A percentile compares a stretch with the other conserved stretches of the same genome.
Conservation (phyloP, 2,888 invertebrate species). For the Drosophila colorata region DNA sequence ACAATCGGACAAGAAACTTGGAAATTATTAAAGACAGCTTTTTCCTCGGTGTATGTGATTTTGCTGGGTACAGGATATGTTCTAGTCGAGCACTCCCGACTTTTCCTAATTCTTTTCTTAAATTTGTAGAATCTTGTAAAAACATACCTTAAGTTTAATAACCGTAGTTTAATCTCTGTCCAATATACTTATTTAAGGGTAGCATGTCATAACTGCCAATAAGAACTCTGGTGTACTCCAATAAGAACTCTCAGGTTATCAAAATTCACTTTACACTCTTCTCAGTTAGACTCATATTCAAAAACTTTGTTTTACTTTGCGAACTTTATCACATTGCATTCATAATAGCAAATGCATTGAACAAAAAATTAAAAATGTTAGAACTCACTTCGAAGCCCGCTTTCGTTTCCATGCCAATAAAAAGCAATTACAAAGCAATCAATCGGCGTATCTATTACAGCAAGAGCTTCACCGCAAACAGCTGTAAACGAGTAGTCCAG, state of each 20-base stretch:
- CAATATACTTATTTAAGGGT: no score
- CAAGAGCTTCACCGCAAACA: slow-evolving; percentile 42
- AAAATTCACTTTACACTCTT: background rate
- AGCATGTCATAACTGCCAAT: background rate
- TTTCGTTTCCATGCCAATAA: slow-evolving; percentile 36
- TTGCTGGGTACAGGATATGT: no score
- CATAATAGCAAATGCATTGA: slow-evolving; percentile 15
- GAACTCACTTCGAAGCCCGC: slow-evolving; percentile 2
- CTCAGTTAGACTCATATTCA: background rate
- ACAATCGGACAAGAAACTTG: no score
- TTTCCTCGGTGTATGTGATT: no score
- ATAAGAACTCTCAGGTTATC: no score
- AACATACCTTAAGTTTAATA: no score
- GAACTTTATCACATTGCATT: background rate
- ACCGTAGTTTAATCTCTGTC: no score
- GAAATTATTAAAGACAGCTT: no score
- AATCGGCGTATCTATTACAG: slow-evolving; percentile 45
- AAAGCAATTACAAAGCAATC: slow-evolving; percentile 73
- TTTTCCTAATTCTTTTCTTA: no score
- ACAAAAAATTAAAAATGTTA: background rate
- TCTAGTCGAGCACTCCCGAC: no score
- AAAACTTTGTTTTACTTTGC: background rate
- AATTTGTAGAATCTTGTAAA: no score
- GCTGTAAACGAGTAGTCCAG: slow-evolving; percentile 24
- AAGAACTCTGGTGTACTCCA: background rate